A percentile compares a stretch with the other conserved stretches of the same genome.
These are phyloP conservation scores for Pseudotriccus pelzelni DNA, from an alignment of 2,797 vertebrate genomes.

Conservation along the genomic window DNA sequence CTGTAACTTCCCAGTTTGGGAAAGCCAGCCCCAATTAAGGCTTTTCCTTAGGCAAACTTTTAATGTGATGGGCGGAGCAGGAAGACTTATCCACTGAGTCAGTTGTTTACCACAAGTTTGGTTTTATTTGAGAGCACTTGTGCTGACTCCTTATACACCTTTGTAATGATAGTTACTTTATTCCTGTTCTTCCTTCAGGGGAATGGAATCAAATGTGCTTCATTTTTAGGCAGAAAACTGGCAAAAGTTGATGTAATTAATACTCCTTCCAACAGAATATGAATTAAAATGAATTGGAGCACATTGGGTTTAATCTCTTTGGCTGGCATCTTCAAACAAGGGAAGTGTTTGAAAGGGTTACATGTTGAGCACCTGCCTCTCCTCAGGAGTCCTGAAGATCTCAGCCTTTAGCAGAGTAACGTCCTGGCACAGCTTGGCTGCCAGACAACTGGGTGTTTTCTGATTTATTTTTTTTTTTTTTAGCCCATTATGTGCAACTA, in stretches of 20 bases:
- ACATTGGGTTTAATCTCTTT: slow-evolving; percentile 8
- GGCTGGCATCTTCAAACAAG: slow-evolving; percentile 28
- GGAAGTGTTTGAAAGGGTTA: not conserved
- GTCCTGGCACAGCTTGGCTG: not conserved
- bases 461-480: not conserved
- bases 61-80: not conserved
- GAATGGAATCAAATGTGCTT: not conserved
- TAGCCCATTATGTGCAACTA: not conserved
- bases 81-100: slow-evolving; percentile 34
- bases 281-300: slow-evolving; percentile 30
- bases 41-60: slow-evolving; percentile 40
- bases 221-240: slow-evolving; percentile 28
- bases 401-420: not conserved
- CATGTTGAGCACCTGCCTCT: slow-evolving; percentile 2
- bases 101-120: slow-evolving; percentile 14
- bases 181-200: slow-evolving; percentile 30
- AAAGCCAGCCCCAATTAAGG: not conserved
- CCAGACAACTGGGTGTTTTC: not conserved
- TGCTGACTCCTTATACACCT: not conserved
- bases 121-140: not conserved
- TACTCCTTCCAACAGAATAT: not conserved
- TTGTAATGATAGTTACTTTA: not conserved
- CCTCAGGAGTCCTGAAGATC: not conserved
- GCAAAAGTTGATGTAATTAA: not conserved
- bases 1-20: not conserved